Evolutionary conservation across 2,797 vertebrate species (phyloP).

Genomic region (Halcyon smyrnensis): DNA sequence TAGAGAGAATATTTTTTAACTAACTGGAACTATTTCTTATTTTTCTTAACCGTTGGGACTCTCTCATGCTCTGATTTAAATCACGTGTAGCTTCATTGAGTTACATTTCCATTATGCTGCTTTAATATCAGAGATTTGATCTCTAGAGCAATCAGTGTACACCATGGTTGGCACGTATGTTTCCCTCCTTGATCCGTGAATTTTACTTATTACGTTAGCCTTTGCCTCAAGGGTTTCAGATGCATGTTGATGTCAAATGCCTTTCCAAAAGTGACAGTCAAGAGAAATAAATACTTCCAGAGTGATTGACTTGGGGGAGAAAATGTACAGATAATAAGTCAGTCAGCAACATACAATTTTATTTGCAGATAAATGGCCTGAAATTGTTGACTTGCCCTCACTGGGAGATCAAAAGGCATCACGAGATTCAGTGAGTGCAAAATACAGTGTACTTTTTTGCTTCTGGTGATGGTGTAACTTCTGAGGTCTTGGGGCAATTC

Average conservation of each 20-base stretch:
- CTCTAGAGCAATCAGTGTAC: background rate
- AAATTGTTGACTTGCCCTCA: background rate
- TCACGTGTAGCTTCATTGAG: background rate
- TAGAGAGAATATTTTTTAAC: background rate
- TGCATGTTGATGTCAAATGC: background rate
- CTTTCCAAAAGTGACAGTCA: slow-evolving; percentile 18
- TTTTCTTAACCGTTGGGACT: background rate
- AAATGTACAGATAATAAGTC: background rate
- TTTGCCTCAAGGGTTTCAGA: slow-evolving; percentile 39
- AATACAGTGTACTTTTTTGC: background rate
- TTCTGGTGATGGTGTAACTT: background rate
- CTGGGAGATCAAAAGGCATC: background rate
- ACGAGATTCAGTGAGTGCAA: background rate
- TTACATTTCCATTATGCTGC: background rate
- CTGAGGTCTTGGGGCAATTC: background rate
- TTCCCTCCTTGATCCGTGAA: background rate
- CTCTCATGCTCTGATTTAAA: background rate
- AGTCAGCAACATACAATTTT: background rate
- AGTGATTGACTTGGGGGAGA: background rate
- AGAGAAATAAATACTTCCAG: slow-evolving; percentile 19
- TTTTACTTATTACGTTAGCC: slow-evolving; percentile 5
- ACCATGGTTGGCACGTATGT: background rate
- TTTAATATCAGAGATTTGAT: background rate
- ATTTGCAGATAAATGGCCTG: slow-evolving; percentile 29
- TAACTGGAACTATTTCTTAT: background rate